These are phyloP conservation scores for Drosophila takahashii DNA, from an alignment of 1,140 invertebrate species.

Conservation along the genomic window DNA sequence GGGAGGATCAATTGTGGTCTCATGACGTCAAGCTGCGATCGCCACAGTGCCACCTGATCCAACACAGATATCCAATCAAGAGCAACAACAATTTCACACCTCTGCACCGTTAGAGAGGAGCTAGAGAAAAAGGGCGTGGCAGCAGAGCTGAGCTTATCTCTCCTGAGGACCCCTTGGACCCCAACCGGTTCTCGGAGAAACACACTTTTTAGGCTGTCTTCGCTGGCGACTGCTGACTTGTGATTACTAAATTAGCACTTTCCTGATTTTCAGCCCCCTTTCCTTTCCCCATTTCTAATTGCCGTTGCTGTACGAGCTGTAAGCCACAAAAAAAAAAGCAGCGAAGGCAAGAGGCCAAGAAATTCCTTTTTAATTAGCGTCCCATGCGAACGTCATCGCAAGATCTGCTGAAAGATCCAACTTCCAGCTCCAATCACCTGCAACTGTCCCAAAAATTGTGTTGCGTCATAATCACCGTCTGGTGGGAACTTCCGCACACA, in stretches of 20 bases:
- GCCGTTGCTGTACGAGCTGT: constrained; percentile 40
- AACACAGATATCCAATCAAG: constrained; percentile 53
- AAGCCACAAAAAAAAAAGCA: constrained; percentile 21
- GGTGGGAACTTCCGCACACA: constrained; percentile 73
- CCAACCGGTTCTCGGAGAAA: constrained; percentile 55
- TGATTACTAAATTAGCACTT: constrained; percentile 81
- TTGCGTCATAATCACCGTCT: constrained; percentile 77
- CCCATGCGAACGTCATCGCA: constrained; percentile 40
- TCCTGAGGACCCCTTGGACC: constrained; percentile 60
- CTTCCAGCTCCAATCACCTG: constrained; percentile 40
- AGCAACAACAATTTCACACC: constrained; percentile 70
- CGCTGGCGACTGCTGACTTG: constrained; percentile 53
- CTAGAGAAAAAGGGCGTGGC: constrained; percentile 9
- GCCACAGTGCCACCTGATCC: constrained; percentile 63
- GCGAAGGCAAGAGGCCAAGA: constrained; percentile 31
- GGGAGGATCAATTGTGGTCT: constrained; percentile 73
- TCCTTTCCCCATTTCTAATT: constrained; percentile 60
- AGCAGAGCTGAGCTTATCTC: constrained; percentile 33
- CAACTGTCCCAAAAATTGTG: constrained; percentile 64
- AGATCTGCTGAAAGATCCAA: not conserved
- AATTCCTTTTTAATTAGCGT: constrained; percentile 81
- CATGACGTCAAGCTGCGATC: constrained; percentile 68
- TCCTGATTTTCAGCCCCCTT: constrained; percentile 60
- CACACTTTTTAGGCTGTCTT: constrained; percentile 35
- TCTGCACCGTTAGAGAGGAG: constrained; percentile 60